Percentiles rank a stretch among this genome's conserved stretches.
Conservation (phyloP, 2,113 vertebrate genomes). For the Aegypius monachus region DNA sequence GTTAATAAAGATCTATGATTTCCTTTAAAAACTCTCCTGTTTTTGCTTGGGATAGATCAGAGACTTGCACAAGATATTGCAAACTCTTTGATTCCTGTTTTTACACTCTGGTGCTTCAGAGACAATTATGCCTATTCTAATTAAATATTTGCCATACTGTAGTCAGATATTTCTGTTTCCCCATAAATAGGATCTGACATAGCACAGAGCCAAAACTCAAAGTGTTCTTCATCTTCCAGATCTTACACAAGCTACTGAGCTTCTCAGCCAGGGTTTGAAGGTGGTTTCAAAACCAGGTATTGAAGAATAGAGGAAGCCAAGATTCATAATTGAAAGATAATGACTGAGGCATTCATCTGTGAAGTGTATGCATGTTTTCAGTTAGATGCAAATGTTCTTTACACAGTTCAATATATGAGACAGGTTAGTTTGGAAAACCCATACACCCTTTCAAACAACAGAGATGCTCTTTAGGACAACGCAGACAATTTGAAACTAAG, state of each 20-base stretch:
- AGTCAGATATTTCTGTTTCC: neutral
- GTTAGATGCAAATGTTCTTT: conserved; percentile 17
- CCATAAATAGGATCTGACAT: neutral
- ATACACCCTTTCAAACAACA: neutral
- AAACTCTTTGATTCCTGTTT: neutral
- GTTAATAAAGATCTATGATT: neutral
- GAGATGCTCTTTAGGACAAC: neutral
- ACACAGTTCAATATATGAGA: neutral
- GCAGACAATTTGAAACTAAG: neutral
- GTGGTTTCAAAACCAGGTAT: neutral
- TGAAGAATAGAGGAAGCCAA: neutral
- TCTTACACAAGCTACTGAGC: neutral
- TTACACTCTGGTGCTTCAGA: neutral
- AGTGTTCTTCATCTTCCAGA: neutral
- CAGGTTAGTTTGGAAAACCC: neutral
- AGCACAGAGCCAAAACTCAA: neutral
- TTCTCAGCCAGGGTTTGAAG: neutral
- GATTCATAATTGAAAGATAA: conserved; percentile 25
- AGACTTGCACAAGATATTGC: neutral
- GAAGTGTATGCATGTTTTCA: neutral
- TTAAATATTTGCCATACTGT: neutral
- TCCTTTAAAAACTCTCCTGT: neutral
- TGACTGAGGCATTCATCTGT: neutral
- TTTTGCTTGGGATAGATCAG: neutral
- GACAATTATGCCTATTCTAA: neutral